These are phyloP conservation scores for Ictidomys tridecemlineatus DNA, from an alignment of 2,113 vertebrate species.

Conservation along the genomic window DNA sequence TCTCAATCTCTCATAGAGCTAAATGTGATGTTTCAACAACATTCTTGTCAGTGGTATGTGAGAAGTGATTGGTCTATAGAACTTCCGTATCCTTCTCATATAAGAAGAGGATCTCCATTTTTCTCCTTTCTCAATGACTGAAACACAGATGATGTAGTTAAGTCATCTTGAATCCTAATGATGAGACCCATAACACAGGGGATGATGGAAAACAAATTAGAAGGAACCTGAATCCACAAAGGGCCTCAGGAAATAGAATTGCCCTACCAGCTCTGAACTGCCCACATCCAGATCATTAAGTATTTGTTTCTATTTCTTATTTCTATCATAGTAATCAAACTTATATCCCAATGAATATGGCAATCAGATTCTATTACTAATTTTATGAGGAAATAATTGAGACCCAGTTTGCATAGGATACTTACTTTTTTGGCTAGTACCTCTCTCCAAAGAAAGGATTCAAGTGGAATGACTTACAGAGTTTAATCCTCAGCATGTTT, in stretches of 20 bases:
- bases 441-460: slow-evolving; percentile 40
- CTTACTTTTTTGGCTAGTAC: neutral
- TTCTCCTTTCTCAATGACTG: neutral
- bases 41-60: neutral
- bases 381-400: slow-evolving; percentile 11
- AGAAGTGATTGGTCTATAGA: neutral
- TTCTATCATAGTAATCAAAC: slow-evolving; percentile 20
- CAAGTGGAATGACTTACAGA: neutral
- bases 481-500: neutral
- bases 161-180: neutral
- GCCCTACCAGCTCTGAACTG: neutral
- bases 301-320: neutral
- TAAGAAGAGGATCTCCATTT: neutral
- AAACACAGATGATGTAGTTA: neutral
- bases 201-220: neutral
- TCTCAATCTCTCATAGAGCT: neutral
- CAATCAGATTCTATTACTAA: slow-evolving; percentile 34
- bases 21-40: neutral
- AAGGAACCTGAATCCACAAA: neutral
- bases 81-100: neutral
- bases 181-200: neutral
- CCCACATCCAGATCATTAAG: neutral
- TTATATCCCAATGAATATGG: neutral
- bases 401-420: neutral
- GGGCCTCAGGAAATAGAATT: neutral